Conservation (phyloP, 2,888 invertebrate species). For the Polyploca ridens region DNA sequence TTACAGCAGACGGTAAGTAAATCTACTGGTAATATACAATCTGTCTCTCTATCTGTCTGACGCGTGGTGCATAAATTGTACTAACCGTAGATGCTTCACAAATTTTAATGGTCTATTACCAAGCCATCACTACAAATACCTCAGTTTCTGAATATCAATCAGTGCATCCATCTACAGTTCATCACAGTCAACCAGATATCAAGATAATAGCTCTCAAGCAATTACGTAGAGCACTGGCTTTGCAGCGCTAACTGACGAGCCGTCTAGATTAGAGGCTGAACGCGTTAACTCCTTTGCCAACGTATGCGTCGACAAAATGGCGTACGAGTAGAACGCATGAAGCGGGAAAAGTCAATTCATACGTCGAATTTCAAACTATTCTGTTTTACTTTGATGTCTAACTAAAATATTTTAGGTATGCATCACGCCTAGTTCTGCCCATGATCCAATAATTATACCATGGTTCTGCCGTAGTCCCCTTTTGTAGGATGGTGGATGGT, state of each 20-base stretch:
- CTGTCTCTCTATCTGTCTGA: too few species aligned
- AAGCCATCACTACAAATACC: constrained; percentile 1
- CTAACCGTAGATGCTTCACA: not conserved
- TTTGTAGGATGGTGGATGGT: not conserved
- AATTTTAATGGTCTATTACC: not conserved
- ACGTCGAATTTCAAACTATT: too few species aligned
- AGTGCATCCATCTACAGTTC: not conserved
- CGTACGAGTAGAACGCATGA: not conserved
- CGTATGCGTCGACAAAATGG: constrained; percentile 4
- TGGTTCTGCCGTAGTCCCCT: not conserved
- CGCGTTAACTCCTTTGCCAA: constrained; percentile 7
- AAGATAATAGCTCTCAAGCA: constrained; percentile 11
- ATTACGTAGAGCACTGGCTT: constrained; percentile 9
- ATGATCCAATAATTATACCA: too few species aligned
- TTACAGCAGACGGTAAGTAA: too few species aligned
- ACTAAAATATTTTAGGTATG: not conserved
- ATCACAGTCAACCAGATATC: constrained; percentile 1
- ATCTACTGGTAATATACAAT: too few species aligned
- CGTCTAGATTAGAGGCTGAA: constrained; percentile 11
- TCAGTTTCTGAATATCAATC: not conserved
- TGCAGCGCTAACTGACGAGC: constrained; percentile 7
- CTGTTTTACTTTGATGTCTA: not conserved
- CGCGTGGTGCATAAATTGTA: too few species aligned
- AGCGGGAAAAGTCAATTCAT: not conserved
- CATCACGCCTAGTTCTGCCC: not conserved